Conservation (phyloP, 2,888 invertebrate species). For the Xestia ashworthii region DNA sequence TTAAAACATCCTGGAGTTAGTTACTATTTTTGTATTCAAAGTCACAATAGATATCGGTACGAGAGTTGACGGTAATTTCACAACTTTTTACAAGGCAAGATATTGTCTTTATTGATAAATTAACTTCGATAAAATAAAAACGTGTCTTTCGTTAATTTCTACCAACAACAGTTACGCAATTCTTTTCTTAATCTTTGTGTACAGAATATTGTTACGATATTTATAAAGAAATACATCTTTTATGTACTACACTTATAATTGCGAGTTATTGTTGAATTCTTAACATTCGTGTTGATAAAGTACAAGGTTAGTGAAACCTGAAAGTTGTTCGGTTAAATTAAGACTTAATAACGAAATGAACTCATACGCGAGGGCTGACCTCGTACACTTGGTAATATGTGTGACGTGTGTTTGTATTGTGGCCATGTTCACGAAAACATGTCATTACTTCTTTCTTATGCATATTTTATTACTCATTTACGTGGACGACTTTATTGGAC, state of each 20-base stretch:
- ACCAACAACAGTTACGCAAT: slow-evolving; percentile 10
- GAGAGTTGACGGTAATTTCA: slow-evolving; percentile 1
- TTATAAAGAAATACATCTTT: neutral
- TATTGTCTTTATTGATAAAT: slow-evolving; percentile 39
- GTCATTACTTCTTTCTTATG: slow-evolving; percentile 36
- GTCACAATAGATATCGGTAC: no score
- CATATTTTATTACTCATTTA: slow-evolving; percentile 41
- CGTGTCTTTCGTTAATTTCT: slow-evolving; percentile 32
- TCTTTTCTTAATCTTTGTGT: neutral
- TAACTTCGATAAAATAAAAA: slow-evolving; percentile 40
- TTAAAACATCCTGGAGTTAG: neutral
- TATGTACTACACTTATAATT: slow-evolving; percentile 11
- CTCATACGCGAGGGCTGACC: slow-evolving; percentile 33
- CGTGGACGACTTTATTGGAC: slow-evolving; percentile 6
- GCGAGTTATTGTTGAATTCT: slow-evolving; percentile 32
- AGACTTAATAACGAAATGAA: slow-evolving; percentile 42
- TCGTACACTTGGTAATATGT: slow-evolving; percentile 25
- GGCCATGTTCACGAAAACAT: slow-evolving; percentile 6
- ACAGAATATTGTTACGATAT: neutral
- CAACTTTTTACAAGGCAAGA: neutral
- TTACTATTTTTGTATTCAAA: neutral
- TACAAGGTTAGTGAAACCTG: slow-evolving; percentile 71
- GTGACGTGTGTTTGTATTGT: slow-evolving; percentile 32
- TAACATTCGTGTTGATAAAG: slow-evolving; percentile 63
- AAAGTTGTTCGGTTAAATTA: slow-evolving; percentile 48